A percentile compares a stretch with the other conserved stretches of the same genome.
phyloP scores from a whole-genome alignment of 2,888 invertebrate species.

The Agapostemon virescens region DNA sequence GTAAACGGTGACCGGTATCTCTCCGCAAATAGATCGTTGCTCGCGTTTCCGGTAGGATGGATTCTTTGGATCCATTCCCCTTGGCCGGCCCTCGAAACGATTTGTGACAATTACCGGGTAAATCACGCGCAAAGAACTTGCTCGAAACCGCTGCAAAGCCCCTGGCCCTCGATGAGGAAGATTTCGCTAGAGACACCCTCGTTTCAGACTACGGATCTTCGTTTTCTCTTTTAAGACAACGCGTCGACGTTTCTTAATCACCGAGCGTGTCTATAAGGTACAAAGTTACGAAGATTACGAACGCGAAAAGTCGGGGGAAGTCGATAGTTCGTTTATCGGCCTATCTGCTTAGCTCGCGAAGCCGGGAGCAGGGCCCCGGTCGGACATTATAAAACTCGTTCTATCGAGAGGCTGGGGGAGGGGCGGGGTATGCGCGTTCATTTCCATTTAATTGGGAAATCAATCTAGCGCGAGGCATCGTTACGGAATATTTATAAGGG shows the following conservation, averaged over 20 bases:
- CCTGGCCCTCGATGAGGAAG: background rate
- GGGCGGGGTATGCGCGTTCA: conserved; percentile 52
- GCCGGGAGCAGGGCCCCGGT: conserved; percentile 36
- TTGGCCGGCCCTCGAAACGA: conserved; percentile 17
- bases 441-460: conserved; percentile 70
- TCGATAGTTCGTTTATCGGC: conserved; percentile 65
- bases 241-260: too few relatives aligned
- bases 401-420: conserved; percentile 21
- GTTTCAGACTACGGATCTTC: too few relatives aligned
- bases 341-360: conserved; percentile 50
- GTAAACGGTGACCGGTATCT: conserved; percentile 43
- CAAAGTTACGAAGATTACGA: background rate
- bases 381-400: conserved; percentile 67
- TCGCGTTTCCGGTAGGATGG: conserved; percentile 37
- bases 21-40: conserved; percentile 56
- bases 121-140: background rate
- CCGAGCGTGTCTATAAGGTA: background rate
- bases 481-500: conserved; percentile 69
- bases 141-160: background rate
- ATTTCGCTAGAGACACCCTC: background rate
- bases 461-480: conserved; percentile 65
- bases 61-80: conserved; percentile 27
- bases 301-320: background rate
- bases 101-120: conserved; percentile 24
- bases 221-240: too few relatives aligned